These are phyloP conservation scores for Taenaris catops DNA, from an alignment of 2,888 invertebrate genomes.

Conservation along the genomic window DNA sequence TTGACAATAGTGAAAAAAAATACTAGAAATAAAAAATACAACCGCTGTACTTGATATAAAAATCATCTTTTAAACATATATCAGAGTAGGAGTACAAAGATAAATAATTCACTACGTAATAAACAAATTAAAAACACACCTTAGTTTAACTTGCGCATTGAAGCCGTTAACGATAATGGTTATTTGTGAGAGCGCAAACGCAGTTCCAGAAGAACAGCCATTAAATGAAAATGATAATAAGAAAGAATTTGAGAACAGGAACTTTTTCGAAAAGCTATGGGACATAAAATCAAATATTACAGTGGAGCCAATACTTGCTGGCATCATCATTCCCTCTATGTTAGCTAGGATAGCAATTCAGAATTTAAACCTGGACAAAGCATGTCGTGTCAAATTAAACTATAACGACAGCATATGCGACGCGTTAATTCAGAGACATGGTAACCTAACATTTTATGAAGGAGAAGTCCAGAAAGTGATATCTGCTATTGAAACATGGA, in stretches of 20 bases:
- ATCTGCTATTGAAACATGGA: conserved; percentile 75
- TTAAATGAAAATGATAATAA: conserved; percentile 38
- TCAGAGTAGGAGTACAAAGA: conserved; percentile 14
- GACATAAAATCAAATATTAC: conserved; percentile 81
- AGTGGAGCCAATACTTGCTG: conserved; percentile 85
- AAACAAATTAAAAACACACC: conserved; percentile 33
- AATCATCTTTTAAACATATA: conserved; percentile 9
- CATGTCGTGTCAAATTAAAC: conserved; percentile 52
- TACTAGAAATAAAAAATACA: conserved; percentile 2
- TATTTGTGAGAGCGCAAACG: conserved; percentile 36
- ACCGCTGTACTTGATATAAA: conserved; percentile 4
- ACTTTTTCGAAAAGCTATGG: conserved; percentile 69
- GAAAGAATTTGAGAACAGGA: conserved; percentile 49
- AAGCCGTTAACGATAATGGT: conserved; percentile 13
- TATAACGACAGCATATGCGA: conserved; percentile 56
- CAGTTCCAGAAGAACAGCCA: conserved; percentile 43
- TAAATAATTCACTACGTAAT: conserved; percentile 29
- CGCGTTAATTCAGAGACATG: conserved; percentile 46
- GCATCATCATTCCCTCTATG: conserved; percentile 82
- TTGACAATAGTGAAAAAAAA: no score
- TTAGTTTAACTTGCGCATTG: conserved; percentile 26
- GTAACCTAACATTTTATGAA: conserved; percentile 81
- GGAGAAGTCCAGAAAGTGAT: conserved; percentile 79
- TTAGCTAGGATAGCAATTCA: conserved; percentile 82
- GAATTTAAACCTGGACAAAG: conserved; percentile 65